Evolutionary conservation across 2,888 invertebrate genomes (phyloP), one percentile per base, ranked within the genome.

Genomic region (Ametastegia equiseti): DNA sequence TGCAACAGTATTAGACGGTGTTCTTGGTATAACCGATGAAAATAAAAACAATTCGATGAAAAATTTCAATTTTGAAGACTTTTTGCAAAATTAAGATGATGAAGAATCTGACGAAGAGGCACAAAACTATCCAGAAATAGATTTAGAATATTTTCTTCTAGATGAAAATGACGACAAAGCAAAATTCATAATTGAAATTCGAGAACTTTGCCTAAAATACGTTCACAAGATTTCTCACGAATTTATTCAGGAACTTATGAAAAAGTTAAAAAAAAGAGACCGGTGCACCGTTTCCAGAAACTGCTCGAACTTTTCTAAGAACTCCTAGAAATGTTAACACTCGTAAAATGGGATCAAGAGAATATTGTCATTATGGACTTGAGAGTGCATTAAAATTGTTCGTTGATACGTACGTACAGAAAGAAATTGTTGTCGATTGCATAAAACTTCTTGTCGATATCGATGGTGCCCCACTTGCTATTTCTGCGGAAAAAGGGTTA

Each of bases 191-290:
- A 36, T 33, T 65, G 63, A 65, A 65, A 65, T 65, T 65, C 63
- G 63, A 65, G n/a, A 65, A 65, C 63, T 65, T 65, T 65, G 63
- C 36, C 63, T 65, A 15, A 65, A 65, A 65, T 65, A 65, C 63
- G 63, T 65, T 36, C 63, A 65, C 63, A 65, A 65, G 36, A 65
- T 65, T 65, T 65, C 63, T 33, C 36, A 65, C 63, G 63, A 33
- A 65, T 65, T 65, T 65, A 65, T 65, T 65, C n/a, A 65, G 36
- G 63, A 65, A 65, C 63, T 65, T 30, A 65, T 65, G 15, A 65
- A 33, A 65, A 65, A n/a, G 36, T 65, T 65, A 9, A 65, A 5
- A 65, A n/a, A 36, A 65, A 36, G 36, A 33, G 36, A 65, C 63
- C 36, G 63, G 63, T 65, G 63, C 63, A 36, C 33, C 63, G 33